Conservation (phyloP, 2,888 invertebrate species). For the Megastigmus dorsalis region DNA sequence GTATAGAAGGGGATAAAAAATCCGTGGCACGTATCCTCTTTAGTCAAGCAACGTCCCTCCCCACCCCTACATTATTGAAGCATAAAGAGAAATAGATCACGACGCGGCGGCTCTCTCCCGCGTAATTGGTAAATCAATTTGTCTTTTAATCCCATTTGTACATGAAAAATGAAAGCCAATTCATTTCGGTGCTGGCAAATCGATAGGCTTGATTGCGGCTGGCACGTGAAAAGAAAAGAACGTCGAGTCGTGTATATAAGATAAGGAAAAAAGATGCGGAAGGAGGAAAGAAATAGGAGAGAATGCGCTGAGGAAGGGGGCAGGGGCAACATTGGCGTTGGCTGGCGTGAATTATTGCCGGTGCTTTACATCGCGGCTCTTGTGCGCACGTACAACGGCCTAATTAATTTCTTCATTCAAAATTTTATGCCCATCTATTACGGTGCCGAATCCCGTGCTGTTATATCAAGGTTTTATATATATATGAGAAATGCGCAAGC, state of each 20-base stretch:
- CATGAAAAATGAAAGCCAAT: conserved; percentile 50
- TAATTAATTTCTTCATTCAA: no score
- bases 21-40: conserved; percentile 40
- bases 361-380: background rate
- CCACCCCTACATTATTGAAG: conserved; percentile 16
- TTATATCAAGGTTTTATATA: no score
- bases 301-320: background rate
- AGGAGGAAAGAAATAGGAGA: background rate
- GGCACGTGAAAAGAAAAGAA: conserved; percentile 25
- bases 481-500: no score
- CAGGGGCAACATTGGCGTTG: background rate
- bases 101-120: background rate
- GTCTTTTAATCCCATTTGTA: conserved; percentile 49
- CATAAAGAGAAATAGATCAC: conserved; percentile 41
- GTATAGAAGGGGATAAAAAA: conserved; percentile 3
- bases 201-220: conserved; percentile 36
- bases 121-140: conserved; percentile 52
- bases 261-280: background rate
- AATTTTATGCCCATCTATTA: no score
- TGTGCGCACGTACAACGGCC: background rate
- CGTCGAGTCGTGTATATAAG: background rate
- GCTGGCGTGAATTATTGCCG: conserved; percentile 6
- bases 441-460: no score
- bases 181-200: conserved; percentile 17
- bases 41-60: no score